These are phyloP conservation scores for Palythoa heliodiscus DNA, from an alignment of 92 coral and sea anemone species.

Conservation along the genomic window DNA sequence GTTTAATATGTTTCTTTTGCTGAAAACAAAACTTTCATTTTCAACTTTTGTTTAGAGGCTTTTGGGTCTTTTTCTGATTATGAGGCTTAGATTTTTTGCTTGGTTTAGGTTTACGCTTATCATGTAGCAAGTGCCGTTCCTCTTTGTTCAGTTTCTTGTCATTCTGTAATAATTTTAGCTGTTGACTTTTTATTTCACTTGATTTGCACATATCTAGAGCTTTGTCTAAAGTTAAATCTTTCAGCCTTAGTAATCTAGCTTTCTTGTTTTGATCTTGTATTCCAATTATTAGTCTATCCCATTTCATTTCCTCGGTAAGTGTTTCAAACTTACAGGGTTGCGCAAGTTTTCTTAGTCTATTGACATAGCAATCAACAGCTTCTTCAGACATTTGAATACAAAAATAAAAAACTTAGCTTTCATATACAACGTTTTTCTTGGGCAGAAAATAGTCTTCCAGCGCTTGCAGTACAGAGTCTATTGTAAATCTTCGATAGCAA, in stretches of 20 bases:
- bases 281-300: constrained; percentile 64
- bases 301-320: constrained; percentile 35
- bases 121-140: not conserved
- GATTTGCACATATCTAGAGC: constrained; percentile 55
- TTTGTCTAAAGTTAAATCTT: constrained; percentile 48
- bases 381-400: constrained; percentile 56
- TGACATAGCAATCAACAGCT: constrained; percentile 50
- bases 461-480: constrained; percentile 27
- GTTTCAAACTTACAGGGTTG: constrained; percentile 61
- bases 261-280: constrained; percentile 41
- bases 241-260: constrained; percentile 55
- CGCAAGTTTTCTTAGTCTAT: constrained; percentile 51
- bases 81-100: not conserved
- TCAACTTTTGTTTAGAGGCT: not conserved
- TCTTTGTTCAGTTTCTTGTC: not conserved
- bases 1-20: constrained; percentile 36
- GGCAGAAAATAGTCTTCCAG: constrained; percentile 56
- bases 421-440: constrained; percentile 49
- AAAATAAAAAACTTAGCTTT: constrained; percentile 58
- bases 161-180: constrained; percentile 24
- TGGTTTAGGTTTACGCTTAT: not conserved
- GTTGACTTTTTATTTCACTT: constrained; percentile 53
- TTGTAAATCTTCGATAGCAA: not conserved
- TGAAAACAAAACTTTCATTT: constrained; percentile 33
- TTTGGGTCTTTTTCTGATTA: not conserved